phyloP scores from a whole-genome alignment of 2,888 invertebrate genomes.

The Drosophila mettleri region DNA sequence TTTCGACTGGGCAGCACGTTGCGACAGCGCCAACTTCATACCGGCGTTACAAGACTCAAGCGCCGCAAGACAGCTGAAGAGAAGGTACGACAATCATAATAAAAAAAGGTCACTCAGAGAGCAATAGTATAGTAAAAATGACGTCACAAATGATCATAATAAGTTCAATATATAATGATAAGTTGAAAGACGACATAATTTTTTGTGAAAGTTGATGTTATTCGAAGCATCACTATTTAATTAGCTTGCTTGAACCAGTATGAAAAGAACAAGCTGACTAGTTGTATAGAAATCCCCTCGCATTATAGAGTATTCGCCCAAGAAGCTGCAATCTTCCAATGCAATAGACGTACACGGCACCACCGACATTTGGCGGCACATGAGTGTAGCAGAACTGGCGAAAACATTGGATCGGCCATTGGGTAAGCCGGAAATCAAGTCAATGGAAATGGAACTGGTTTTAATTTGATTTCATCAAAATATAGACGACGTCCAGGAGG shows the following conservation, averaged over 20 bases:
- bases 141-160: slow-evolving; percentile 20
- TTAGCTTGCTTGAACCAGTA: background rate
- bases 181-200: no score
- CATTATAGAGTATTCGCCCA: slow-evolving; percentile 87
- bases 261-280: slow-evolving; percentile 55
- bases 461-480: background rate
- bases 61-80: slow-evolving; percentile 88
- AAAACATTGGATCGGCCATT: slow-evolving; percentile 87
- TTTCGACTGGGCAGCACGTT: slow-evolving; percentile 29
- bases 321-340: slow-evolving; percentile 72
- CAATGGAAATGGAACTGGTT: background rate
- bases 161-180: background rate
- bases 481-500: slow-evolving; percentile 89
- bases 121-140: background rate
- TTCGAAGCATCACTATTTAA: background rate
- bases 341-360: slow-evolving; percentile 38
- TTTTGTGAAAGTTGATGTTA: background rate
- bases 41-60: slow-evolving; percentile 85
- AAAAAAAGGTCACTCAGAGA: slow-evolving; percentile 16
- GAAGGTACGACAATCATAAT: slow-evolving; percentile 85
- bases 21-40: slow-evolving; percentile 48
- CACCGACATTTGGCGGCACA: slow-evolving; percentile 90
- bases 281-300: slow-evolving; percentile 85
- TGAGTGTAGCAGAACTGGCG: slow-evolving; percentile 92
- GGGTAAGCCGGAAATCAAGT: slow-evolving; percentile 84